Evolutionary conservation across 1,140 invertebrate genomes (phyloP).

Genomic region (Mercenaria mercenaria): DNA sequence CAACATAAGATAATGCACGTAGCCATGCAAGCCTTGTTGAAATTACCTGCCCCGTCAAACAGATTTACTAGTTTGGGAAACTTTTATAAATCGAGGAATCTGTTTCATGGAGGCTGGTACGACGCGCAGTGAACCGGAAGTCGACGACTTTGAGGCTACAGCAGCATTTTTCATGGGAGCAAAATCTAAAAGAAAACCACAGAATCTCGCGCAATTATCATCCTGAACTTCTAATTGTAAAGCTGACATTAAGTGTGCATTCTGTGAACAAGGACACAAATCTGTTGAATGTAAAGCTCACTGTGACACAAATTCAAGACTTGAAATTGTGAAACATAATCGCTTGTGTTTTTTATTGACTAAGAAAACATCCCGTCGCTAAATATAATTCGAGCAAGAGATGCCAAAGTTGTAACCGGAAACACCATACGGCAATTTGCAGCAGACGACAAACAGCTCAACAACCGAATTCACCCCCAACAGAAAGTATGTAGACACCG

Average conservation of each 20-base stretch:
- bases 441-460: too few species aligned
- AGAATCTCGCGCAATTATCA: background rate
- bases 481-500: too few species aligned
- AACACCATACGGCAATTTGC: too few species aligned
- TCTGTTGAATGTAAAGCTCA: too few species aligned
- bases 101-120: background rate
- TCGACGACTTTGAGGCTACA: background rate
- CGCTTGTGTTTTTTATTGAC: background rate
- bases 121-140: too few species aligned
- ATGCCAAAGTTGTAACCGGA: background rate
- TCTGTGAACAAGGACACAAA: too few species aligned
- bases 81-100: background rate
- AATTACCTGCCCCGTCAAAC: slow-evolving; percentile 43
- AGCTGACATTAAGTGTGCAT: background rate
- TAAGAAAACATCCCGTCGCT: background rate
- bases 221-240: background rate
- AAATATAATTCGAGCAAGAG: background rate
- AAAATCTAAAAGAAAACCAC: too few species aligned
- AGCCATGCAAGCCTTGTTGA: slow-evolving; percentile 60
- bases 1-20: too few species aligned
- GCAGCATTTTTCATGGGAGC: slow-evolving; percentile 28
- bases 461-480: too few species aligned
- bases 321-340: background rate
- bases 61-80: too few species aligned
- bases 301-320: background rate